Evolutionary conservation across 2,797 vertebrate genomes (phyloP).

Genomic region (Carcharodon carcharias): DNA sequence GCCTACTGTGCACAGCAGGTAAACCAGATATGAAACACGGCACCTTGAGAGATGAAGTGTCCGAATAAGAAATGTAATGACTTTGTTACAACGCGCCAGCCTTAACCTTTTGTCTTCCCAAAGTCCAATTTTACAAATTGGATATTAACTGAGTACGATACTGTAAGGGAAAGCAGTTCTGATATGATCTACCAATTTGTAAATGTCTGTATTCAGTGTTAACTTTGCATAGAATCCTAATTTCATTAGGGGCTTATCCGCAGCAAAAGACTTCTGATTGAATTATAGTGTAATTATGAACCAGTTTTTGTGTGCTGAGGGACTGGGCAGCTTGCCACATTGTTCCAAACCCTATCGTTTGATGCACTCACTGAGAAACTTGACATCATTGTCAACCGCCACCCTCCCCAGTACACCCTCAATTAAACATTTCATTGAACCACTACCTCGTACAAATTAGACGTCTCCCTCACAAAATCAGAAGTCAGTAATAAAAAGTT

Average conservation of each 20-base stretch:
- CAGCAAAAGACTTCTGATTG: constrained; percentile 55
- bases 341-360: constrained; percentile 46
- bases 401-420: constrained; percentile 42
- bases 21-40: background rate
- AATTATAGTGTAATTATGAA: constrained; percentile 62
- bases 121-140: constrained; percentile 33
- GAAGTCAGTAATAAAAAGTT: constrained; percentile 40
- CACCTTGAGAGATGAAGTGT: constrained; percentile 17
- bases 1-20: background rate
- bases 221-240: constrained; percentile 47
- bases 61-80: constrained; percentile 16
- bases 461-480: constrained; percentile 50
- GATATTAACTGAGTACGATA: constrained; percentile 26
- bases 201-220: constrained; percentile 30
- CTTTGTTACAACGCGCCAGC: background rate
- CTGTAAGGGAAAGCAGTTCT: constrained; percentile 16
- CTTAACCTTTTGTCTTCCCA: constrained; percentile 12
- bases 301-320: constrained; percentile 46
- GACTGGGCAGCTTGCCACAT: constrained; percentile 52
- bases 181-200: constrained; percentile 21
- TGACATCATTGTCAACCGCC: constrained; percentile 42
- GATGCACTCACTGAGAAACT: constrained; percentile 44
- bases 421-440: constrained; percentile 48
- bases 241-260: constrained; percentile 55
- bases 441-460: constrained; percentile 49